phyloP scores from a whole-genome alignment of 1,140 invertebrate species.

The Pseudomyrmex flavicornis region DNA sequence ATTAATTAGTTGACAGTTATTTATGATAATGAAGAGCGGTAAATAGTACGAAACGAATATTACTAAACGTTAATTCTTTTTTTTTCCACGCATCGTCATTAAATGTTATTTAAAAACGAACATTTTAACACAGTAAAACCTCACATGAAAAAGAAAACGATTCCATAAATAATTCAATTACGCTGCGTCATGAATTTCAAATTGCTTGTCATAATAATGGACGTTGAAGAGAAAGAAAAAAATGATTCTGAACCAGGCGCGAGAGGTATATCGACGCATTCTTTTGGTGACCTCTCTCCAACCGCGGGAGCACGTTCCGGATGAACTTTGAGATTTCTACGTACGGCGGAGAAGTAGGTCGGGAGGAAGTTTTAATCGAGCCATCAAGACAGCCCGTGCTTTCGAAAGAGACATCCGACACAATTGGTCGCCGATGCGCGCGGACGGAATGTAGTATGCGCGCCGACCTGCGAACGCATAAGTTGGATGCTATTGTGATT shows the following conservation, averaged over 20 bases:
- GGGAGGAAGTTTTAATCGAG: conserved; percentile 61
- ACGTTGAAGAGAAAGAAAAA: background rate
- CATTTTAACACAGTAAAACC: no score
- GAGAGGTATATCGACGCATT: conserved; percentile 23
- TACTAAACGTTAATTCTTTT: no score
- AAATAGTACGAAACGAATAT: no score
- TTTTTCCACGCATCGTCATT: no score
- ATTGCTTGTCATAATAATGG: conserved; percentile 35
- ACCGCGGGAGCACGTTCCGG: conserved; percentile 21
- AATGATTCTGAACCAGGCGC: background rate
- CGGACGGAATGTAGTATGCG: conserved; percentile 45
- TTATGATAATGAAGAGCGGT: no score
- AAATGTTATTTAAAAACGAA: no score
- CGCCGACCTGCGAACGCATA: background rate
- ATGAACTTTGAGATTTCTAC: conserved; percentile 57
- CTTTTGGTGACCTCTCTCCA: conserved; percentile 35
- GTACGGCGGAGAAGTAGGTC: conserved; percentile 22
- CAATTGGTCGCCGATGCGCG: conserved; percentile 47
- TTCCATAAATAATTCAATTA: conserved; percentile 32
- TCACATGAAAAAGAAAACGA: background rate
- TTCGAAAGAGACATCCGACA: conserved; percentile 49
- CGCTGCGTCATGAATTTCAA: conserved; percentile 7
- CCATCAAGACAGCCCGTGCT: conserved; percentile 21
- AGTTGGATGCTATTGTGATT: conserved; percentile 45
- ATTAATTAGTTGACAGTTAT: background rate